Conservation (phyloP, 1,140 invertebrate species). For the Dendroctonus ponderosae region DNA sequence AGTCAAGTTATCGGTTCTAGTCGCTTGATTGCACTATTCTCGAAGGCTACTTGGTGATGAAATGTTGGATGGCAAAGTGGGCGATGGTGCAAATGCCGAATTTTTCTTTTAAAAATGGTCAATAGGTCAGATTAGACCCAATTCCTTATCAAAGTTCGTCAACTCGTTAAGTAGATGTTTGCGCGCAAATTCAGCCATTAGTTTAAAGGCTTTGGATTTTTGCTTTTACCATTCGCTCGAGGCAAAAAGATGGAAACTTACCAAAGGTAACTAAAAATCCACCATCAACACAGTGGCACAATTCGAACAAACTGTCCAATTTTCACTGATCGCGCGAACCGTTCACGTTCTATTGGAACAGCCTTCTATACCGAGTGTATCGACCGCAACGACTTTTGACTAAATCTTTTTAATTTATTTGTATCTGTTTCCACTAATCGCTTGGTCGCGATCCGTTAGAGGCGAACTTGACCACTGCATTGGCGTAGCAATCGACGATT, state of each 20-base stretch:
- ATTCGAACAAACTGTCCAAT: background rate
- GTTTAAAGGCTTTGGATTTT: no score
- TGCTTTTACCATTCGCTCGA: background rate
- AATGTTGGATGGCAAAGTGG: no score
- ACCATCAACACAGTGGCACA: background rate
- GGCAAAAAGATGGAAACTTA: background rate
- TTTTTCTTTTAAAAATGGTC: background rate
- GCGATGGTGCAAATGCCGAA: no score
- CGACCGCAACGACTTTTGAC: slow-evolving; percentile 13
- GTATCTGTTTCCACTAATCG: slow-evolving; percentile 13
- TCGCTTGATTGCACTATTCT: no score
- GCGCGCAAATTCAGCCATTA: no score
- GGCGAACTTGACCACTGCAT: no score
- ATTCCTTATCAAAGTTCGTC: background rate
- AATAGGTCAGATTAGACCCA: background rate
- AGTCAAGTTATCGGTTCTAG: no score
- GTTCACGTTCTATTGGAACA: background rate
- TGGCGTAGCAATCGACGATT: no score
- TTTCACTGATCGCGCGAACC: background rate
- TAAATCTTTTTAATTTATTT: slow-evolving; percentile 13
- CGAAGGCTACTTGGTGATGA: no score
- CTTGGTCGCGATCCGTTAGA: background rate
- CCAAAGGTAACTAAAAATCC: background rate
- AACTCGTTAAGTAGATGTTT: no score
- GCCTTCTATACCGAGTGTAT: slow-evolving; percentile 7